Conservation (phyloP, 2,888 invertebrate species). For the Seira sanloemensis region DNA sequence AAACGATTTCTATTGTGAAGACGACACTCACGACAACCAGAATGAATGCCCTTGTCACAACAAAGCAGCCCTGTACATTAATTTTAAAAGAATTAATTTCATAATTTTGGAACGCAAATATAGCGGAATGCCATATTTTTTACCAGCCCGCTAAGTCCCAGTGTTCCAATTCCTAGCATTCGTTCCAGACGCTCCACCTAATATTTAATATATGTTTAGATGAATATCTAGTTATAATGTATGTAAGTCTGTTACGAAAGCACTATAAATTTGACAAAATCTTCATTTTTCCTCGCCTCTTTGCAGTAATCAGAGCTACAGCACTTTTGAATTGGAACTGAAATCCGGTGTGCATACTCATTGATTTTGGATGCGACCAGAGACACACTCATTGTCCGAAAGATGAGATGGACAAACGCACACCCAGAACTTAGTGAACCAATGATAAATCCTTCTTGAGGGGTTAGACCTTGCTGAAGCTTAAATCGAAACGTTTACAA, state of each 20-base stretch:
- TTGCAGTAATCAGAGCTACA: constrained; percentile 59
- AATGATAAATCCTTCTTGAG: constrained; percentile 22
- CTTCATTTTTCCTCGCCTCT: constrained; percentile 51
- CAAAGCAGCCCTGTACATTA: constrained; percentile 68
- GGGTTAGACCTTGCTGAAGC: constrained; percentile 68
- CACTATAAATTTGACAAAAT: background rate
- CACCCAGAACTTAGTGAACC: constrained; percentile 39
- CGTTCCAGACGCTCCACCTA: constrained; percentile 69
- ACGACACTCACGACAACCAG: constrained; percentile 67
- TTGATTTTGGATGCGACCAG: constrained; percentile 64
- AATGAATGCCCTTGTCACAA: constrained; percentile 66
- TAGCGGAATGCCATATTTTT: no score
- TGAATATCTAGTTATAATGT: background rate
- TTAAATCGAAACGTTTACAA: no score
- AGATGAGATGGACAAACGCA: constrained; percentile 55
- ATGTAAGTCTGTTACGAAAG: background rate
- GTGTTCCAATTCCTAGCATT: constrained; percentile 58
- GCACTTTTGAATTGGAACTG: constrained; percentile 63
- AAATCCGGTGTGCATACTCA: constrained; percentile 68
- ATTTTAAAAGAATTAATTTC: no score
- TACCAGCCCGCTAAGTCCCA: constrained; percentile 68
- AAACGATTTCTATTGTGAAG: constrained; percentile 70
- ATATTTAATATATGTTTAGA: background rate
- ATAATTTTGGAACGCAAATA: no score
- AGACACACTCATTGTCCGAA: constrained; percentile 59